phyloP scores from a whole-genome alignment of 2,113 vertebrate genomes.

The Cottus gobio region DNA sequence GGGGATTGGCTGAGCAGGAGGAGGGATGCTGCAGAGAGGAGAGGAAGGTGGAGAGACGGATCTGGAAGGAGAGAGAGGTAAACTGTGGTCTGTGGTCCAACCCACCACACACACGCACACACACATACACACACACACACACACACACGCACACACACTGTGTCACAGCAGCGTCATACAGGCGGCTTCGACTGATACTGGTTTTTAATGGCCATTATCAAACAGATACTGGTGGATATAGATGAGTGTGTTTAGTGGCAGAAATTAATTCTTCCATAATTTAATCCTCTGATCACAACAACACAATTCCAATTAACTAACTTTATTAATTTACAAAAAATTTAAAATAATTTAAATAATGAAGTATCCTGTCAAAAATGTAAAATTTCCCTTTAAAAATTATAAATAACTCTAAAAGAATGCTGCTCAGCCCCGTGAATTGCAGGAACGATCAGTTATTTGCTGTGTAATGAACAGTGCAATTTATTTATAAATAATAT shows the following conservation, averaged over 20 bases:
- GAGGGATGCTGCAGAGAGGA: slow-evolving; percentile 64
- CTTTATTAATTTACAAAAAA: background rate
- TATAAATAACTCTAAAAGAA: background rate
- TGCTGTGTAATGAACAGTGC: background rate
- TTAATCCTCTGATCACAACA: background rate
- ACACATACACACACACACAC: slow-evolving; percentile 21
- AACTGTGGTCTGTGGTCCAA: background rate
- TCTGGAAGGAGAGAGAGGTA: slow-evolving; percentile 59
- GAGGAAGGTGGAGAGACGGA: slow-evolving; percentile 51
- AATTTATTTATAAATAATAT: background rate
- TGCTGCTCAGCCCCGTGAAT: background rate
- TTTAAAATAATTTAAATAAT: no score
- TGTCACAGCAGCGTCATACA: slow-evolving; percentile 26
- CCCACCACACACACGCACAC: slow-evolving; percentile 9
- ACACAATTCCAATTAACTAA: background rate
- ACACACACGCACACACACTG: background rate
- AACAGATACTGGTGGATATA: background rate
- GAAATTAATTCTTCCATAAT: background rate
- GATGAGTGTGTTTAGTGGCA: background rate
- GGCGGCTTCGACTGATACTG: background rate
- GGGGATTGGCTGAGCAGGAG: slow-evolving; percentile 82
- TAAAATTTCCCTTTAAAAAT: background rate
- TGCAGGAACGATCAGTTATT: background rate
- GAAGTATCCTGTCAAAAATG: background rate
- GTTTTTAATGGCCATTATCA: background rate